phyloP scores from a whole-genome alignment of 2,797 vertebrate genomes.

The Enteromius viviparus region DNA sequence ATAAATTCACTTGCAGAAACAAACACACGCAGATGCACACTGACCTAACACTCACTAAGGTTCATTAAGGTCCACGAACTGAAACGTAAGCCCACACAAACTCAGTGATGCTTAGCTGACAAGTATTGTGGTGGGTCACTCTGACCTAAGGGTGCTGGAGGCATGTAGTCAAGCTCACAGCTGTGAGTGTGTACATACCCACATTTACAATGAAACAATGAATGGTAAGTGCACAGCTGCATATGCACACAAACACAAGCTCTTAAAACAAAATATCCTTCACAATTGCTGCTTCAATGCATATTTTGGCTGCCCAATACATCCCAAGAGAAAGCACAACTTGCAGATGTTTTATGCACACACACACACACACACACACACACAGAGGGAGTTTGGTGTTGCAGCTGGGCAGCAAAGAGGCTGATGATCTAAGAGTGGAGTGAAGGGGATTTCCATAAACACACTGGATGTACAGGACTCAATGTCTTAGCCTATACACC shows the following conservation, averaged over 20 bases:
- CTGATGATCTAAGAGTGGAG: slow-evolving; percentile 49
- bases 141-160: slow-evolving; percentile 43
- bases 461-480: slow-evolving; percentile 43
- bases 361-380: slow-evolving; percentile 33
- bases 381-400: slow-evolving; percentile 3
- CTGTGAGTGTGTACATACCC: slow-evolving; percentile 32
- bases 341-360: slow-evolving; percentile 53
- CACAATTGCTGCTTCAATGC: slow-evolving; percentile 39
- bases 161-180: slow-evolving; percentile 42
- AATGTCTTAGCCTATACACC: slow-evolving; percentile 31
- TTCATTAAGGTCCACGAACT: slow-evolving; percentile 39
- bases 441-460: slow-evolving; percentile 58
- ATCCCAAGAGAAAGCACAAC: slow-evolving; percentile 43
- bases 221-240: slow-evolving; percentile 34
- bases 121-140: slow-evolving; percentile 45
- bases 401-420: slow-evolving; percentile 52
- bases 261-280: slow-evolving; percentile 13
- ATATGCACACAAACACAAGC: slow-evolving; percentile 27
- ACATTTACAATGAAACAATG: slow-evolving; percentile 27
- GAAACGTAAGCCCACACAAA: slow-evolving; percentile 42
- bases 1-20: slow-evolving; percentile 15
- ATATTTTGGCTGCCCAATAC: slow-evolving; percentile 47
- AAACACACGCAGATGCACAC: slow-evolving; percentile 13
- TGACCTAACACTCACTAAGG: slow-evolving; percentile 45
- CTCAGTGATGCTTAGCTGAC: slow-evolving; percentile 53